A percentile compares a stretch with the other conserved stretches of the same genome.
These are phyloP conservation scores for Eclectus roratus DNA, from an alignment of 2,113 vertebrate species.

Conservation along the genomic window DNA sequence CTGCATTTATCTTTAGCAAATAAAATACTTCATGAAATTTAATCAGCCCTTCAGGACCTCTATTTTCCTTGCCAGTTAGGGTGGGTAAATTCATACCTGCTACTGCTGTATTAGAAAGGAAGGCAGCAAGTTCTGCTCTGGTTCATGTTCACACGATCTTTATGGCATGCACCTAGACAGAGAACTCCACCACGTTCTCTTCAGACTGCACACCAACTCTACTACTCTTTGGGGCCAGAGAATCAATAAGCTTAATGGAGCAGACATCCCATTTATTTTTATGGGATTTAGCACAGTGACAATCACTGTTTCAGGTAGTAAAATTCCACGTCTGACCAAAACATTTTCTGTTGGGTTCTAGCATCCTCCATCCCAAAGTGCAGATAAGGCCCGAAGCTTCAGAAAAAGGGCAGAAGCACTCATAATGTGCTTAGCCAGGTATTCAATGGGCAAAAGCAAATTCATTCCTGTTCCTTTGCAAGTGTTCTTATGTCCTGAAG, in stretches of 20 bases:
- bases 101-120: neutral
- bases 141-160: neutral
- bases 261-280: conserved; percentile 25
- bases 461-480: neutral
- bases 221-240: neutral
- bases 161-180: neutral
- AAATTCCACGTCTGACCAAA: neutral
- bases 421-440: neutral
- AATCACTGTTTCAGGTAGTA: neutral
- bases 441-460: neutral
- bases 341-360: neutral
- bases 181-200: neutral
- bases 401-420: neutral
- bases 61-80: neutral
- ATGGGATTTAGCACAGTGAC: neutral
- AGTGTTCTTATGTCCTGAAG: conserved; percentile 3
- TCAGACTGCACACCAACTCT: neutral
- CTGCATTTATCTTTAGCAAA: neutral
- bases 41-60: neutral
- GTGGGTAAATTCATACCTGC: neutral
- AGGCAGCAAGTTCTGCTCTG: neutral
- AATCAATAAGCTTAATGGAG: neutral
- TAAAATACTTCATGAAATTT: neutral
- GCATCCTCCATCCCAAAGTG: neutral
- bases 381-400: neutral